Evolutionary conservation across 2,888 invertebrate species (phyloP).

Genomic region (Arrhopalites spinosus): DNA sequence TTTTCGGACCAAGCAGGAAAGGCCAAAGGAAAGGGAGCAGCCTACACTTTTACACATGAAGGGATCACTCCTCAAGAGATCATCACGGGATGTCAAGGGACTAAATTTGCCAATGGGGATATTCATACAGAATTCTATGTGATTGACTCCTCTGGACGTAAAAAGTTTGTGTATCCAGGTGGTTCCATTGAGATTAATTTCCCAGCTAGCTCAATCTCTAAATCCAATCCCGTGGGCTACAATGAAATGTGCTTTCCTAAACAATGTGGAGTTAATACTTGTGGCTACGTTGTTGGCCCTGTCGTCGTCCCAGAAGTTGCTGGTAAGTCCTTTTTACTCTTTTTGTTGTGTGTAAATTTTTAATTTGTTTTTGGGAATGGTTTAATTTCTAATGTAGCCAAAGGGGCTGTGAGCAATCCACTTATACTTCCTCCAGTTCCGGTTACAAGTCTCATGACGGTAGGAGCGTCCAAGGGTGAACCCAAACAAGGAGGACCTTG

Average conservation of each 20-base stretch:
- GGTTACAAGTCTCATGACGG: neutral
- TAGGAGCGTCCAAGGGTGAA: neutral
- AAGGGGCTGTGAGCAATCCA: too few species aligned
- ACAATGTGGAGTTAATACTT: conserved; percentile 43
- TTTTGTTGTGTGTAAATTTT: neutral
- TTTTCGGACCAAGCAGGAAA: neutral
- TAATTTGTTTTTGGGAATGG: neutral
- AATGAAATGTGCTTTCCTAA: conserved; percentile 51
- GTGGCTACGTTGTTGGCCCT: conserved; percentile 38
- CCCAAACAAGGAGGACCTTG: neutral
- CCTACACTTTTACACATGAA: conserved; percentile 4
- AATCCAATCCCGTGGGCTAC: conserved; percentile 39
- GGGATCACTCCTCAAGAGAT: conserved; percentile 42
- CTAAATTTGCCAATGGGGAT: conserved; percentile 33
- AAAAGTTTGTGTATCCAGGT: conserved; percentile 41
- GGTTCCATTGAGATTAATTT: conserved; percentile 36
- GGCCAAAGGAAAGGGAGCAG: neutral
- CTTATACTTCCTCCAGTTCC: too few species aligned
- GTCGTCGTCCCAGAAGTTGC: neutral
- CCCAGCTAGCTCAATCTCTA: conserved; percentile 35
- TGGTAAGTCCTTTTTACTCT: neutral
- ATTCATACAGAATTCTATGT: conserved; percentile 40
- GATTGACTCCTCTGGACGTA: conserved; percentile 47
- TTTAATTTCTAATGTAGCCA: neutral
- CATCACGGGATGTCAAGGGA: conserved; percentile 43